Percentiles rank a stretch among this genome's conserved stretches.
Conservation (phyloP, 2,797 vertebrate genomes). For the Pseudocheirus occidentalis region DNA sequence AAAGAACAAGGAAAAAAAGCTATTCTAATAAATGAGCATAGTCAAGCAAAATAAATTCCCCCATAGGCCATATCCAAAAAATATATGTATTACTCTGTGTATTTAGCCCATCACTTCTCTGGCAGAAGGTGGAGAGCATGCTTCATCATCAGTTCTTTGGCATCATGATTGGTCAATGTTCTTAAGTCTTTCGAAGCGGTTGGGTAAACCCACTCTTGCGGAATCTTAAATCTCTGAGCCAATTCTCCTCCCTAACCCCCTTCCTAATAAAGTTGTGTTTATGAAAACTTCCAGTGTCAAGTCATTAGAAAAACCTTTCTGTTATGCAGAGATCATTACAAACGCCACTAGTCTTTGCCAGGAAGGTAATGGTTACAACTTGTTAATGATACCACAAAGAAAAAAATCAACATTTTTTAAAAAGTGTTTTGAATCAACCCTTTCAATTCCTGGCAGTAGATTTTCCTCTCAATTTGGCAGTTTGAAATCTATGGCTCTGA, state of each 20-base stretch:
- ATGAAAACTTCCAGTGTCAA: slow-evolving; percentile 1
- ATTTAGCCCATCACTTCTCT: not conserved
- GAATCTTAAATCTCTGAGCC: not conserved
- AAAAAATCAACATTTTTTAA: not conserved
- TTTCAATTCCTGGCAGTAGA: slow-evolving; percentile 14
- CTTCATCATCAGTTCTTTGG: not conserved
- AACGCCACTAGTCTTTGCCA: not conserved
- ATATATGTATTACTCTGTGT: not conserved
- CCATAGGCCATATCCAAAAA: not conserved
- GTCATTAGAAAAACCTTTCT: not conserved
- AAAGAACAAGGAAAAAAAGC: not conserved
- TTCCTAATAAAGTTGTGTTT: slow-evolving; percentile 40
- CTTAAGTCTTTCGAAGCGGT: not conserved
- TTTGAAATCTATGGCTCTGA: not conserved
- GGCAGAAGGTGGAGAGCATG: not conserved
- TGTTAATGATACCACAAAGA: not conserved
- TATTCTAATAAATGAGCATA: not conserved
- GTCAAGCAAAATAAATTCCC: not conserved
- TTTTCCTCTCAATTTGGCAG: slow-evolving; percentile 62
- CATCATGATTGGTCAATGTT: not conserved
- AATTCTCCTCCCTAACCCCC: not conserved
- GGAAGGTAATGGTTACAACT: slow-evolving; percentile 8
- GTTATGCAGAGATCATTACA: not conserved
- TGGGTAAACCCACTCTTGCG: not conserved
- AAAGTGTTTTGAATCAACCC: not conserved